phyloP scores from a whole-genome alignment of 2,888 invertebrate genomes.

The Tricholauxania praeusta region DNA sequence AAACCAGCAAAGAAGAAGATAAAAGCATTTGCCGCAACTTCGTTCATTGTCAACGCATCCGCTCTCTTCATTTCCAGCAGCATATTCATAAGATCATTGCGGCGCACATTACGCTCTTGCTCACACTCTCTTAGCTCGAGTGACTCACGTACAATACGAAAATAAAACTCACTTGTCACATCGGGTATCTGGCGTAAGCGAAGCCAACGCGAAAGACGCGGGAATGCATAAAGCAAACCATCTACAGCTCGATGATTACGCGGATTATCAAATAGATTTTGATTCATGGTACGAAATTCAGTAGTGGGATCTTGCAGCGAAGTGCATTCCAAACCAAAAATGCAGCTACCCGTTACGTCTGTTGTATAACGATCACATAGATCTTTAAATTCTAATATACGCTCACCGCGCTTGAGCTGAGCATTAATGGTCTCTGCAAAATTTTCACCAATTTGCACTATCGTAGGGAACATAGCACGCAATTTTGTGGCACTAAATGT shows the following conservation, averaged over 20 bases:
- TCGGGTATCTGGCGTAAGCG: conserved; percentile 70
- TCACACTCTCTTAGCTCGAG: conserved; percentile 52
- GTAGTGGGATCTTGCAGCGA: conserved; percentile 63
- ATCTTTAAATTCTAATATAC: conserved; percentile 66
- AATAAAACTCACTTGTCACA: conserved; percentile 68
- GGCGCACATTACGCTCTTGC: conserved; percentile 54
- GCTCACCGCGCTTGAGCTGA: background rate
- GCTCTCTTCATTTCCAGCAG: conserved; percentile 68
- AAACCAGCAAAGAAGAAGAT: conserved; percentile 71
- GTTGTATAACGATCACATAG: conserved; percentile 66
- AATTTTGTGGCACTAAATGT: conserved; percentile 68
- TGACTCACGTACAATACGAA: conserved; percentile 65
- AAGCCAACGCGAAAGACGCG: conserved; percentile 63
- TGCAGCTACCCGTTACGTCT: conserved; percentile 69
- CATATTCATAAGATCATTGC: conserved; percentile 72
- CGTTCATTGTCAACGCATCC: conserved; percentile 11
- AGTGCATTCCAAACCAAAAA: conserved; percentile 68
- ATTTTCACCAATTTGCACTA: conserved; percentile 51
- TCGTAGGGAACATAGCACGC: conserved; percentile 64
- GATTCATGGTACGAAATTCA: conserved; percentile 60
- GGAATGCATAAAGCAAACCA: too few species aligned
- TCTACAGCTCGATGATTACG: background rate
- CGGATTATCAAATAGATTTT: conserved; percentile 9
- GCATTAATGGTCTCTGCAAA: background rate
- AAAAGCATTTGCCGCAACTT: conserved; percentile 68